Evolutionary conservation across 2,797 vertebrate species (phyloP).

Genomic region (Rhyacichthys aspro): DNA sequence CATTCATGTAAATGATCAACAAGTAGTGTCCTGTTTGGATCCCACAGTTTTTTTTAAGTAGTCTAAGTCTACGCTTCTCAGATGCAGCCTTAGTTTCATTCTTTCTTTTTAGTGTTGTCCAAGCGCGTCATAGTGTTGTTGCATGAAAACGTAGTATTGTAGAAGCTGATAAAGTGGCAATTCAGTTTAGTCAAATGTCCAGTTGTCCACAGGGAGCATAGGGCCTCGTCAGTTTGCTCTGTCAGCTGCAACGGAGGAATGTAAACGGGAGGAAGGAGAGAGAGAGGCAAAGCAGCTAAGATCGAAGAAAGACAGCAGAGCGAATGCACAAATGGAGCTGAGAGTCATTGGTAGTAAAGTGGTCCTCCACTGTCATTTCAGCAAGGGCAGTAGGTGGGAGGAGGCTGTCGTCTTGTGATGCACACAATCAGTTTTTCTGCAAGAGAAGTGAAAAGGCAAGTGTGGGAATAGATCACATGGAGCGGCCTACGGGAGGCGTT

Average conservation of each 20-base stretch:
- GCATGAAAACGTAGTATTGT: conserved; percentile 30
- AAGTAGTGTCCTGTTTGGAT: conserved; percentile 43
- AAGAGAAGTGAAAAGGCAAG: conserved; percentile 35
- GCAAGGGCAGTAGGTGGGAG: conserved; percentile 82
- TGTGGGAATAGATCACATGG: conserved; percentile 7
- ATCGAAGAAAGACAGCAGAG: conserved; percentile 35
- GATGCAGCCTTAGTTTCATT: conserved; percentile 30
- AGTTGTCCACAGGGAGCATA: conserved; percentile 56
- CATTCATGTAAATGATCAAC: conserved; percentile 46
- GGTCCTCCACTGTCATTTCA: conserved; percentile 72
- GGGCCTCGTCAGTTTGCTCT: conserved; percentile 39
- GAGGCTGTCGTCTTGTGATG: conserved; percentile 79
- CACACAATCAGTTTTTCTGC: conserved; percentile 85
- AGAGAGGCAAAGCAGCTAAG: conserved; percentile 31
- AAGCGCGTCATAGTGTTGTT: conserved; percentile 27
- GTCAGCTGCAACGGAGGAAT: conserved; percentile 65
- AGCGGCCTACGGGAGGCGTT: conserved; percentile 1
- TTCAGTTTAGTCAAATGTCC: conserved; percentile 33
- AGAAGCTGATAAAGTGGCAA: conserved; percentile 38
- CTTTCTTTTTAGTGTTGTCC: conserved; percentile 32
- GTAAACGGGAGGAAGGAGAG: conserved; percentile 45
- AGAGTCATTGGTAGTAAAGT: conserved; percentile 59
- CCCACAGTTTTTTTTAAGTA: conserved; percentile 31
- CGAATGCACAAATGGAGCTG: conserved; percentile 38
- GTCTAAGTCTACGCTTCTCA: conserved; percentile 22